Evolutionary conservation across 2,888 invertebrate species (phyloP), one percentile per base, ranked within the genome.

Genomic region (Coelopa pilipes): DNA sequence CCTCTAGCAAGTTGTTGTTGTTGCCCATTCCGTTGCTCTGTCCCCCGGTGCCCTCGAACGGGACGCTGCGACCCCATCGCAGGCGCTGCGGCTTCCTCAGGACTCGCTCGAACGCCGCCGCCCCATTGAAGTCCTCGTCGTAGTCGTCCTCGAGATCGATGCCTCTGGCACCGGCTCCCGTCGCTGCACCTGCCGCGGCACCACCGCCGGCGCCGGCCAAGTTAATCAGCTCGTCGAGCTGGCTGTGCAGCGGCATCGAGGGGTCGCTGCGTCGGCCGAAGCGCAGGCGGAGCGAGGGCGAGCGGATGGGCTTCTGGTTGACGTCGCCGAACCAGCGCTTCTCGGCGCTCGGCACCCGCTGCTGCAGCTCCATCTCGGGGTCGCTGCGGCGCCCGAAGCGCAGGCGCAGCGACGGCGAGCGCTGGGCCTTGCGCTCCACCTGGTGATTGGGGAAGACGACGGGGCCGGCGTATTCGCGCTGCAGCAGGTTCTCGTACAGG

Each of bases 361-460:
- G 34, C 34, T 4, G 34, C 34, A 7, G 2, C 34, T 2, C 4
- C 78, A 83, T 80, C 76, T 90, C 90, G 15, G 93, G 92, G 86
- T 93, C 93, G 47, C 93, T 92, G 77, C 94, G 90, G 71, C 93
- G 90, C 57, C 94, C 94, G 82, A 94, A 94, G 77, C 94, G 91
- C 74, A 94, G 90, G 21, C 94, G 90, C 57, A 94, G 88, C 1
- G 93, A 93, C 0, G 94, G 94, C 17, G 93, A 93, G 13, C 70
- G 66, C 24, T 93, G 93, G 5, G 93, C 93, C 86, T 94, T 94
- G 84, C 94, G 91, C 67, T 93, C 93, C 46, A 94, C 90, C 66
- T 84, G 82, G 85, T 94, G 93, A 12, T 91, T 90, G 60, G 90
- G 87, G 75, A 88, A 86, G n/a, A 85, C 82, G 46, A 87, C 81